These are phyloP conservation scores for Leptinotarsa haldemani DNA, from an alignment of 2,888 invertebrate species.

Conservation along the genomic window DNA sequence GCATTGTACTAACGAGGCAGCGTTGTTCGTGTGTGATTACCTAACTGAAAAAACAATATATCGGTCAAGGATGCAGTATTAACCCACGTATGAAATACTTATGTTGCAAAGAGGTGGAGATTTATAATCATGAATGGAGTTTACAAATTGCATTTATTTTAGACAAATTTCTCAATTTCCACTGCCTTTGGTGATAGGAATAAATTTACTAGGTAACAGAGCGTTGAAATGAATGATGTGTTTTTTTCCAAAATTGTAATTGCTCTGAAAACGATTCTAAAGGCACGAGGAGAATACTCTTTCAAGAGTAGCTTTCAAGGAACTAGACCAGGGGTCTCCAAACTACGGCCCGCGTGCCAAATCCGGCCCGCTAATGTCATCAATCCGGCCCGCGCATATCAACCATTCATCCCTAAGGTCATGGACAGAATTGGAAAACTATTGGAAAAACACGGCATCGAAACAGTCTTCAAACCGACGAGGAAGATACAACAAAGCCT, in stretches of 20 bases:
- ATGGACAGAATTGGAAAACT: too few species aligned
- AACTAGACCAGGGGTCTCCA: too few species aligned
- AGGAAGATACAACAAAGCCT: too few species aligned
- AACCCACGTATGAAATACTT: constrained; percentile 41
- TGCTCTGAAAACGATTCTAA: too few species aligned
- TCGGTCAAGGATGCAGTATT: constrained; percentile 41
- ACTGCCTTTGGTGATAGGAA: constrained; percentile 31
- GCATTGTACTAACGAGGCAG: constrained; percentile 15
- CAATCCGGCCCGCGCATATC: too few species aligned
- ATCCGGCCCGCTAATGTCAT: too few species aligned
- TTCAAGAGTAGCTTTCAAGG: too few species aligned
- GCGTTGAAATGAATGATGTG: not conserved
- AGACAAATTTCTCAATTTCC: constrained; percentile 39
- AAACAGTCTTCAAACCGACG: too few species aligned
- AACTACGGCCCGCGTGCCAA: too few species aligned
- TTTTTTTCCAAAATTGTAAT: not conserved
- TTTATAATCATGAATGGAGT: constrained; percentile 40
- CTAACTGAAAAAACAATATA: constrained; percentile 39
- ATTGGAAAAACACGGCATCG: too few species aligned
- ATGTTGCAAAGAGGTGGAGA: constrained; percentile 39
- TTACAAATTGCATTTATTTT: constrained; percentile 39
- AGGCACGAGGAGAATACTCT: too few species aligned
- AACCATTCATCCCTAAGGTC: too few species aligned
- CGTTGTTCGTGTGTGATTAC: constrained; percentile 27
- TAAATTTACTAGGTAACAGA: not conserved